phyloP scores from a whole-genome alignment of 1,140 invertebrate species.

The Goniozus legneri region DNA sequence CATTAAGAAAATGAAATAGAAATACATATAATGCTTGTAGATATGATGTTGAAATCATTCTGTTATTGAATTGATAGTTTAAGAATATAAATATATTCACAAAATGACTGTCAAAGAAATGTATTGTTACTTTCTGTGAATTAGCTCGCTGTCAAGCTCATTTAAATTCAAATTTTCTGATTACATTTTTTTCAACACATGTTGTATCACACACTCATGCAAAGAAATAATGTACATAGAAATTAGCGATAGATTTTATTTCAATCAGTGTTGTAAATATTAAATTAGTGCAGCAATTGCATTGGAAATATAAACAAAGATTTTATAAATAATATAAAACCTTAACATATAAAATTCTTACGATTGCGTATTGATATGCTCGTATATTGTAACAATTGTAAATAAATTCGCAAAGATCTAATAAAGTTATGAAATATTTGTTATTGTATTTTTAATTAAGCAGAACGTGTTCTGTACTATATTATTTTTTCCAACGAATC shows the following conservation, averaged over 20 bases:
- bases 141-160: constrained; percentile 3
- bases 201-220: constrained; percentile 8
- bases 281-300: constrained; percentile 8
- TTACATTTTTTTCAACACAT: constrained; percentile 15
- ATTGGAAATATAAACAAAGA: constrained; percentile 11
- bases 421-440: constrained; percentile 22
- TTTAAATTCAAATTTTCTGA: constrained; percentile 8
- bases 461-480: no score
- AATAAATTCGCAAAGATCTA: constrained; percentile 24
- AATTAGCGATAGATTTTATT: constrained; percentile 19
- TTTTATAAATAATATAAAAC: constrained; percentile 30
- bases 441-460: constrained; percentile 14
- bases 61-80: no score
- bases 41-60: no score
- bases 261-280: constrained; percentile 27
- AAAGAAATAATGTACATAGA: constrained; percentile 21
- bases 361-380: constrained; percentile 14
- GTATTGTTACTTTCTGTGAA: background rate
- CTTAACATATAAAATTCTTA: constrained; percentile 26
- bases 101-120: background rate
- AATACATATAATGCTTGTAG: no score
- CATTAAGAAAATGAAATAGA: no score
- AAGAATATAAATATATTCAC: background rate
- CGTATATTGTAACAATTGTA: constrained; percentile 22
- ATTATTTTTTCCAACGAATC: no score